phyloP scores from a whole-genome alignment of 2,113 vertebrate genomes.

The Anolis sagrei region DNA sequence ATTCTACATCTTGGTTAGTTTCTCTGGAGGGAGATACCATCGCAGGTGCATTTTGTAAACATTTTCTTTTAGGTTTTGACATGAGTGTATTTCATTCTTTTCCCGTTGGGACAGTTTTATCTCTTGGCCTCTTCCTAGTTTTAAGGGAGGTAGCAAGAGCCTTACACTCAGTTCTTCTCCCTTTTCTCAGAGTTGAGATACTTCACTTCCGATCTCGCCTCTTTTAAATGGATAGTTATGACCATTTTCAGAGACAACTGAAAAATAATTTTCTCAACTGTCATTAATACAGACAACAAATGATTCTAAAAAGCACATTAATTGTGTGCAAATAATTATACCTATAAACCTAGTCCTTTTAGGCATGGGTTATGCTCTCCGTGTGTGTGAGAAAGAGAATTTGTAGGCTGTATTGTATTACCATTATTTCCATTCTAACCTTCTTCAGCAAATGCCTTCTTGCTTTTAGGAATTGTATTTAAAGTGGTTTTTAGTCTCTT shows the following conservation, averaged over 20 bases:
- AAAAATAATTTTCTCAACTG: constrained; percentile 44
- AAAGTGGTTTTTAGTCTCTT: constrained; percentile 44
- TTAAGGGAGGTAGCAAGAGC: constrained; percentile 10
- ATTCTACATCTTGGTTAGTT: too few relatives aligned
- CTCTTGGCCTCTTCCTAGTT: too few relatives aligned
- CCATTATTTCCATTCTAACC: not conserved
- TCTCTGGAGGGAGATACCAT: too few relatives aligned
- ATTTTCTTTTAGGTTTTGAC: too few relatives aligned
- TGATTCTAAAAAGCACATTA: constrained; percentile 48
- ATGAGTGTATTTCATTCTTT: too few relatives aligned
- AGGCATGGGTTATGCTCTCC: constrained; percentile 32
- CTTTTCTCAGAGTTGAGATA: constrained; percentile 34
- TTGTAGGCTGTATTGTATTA: constrained; percentile 40
- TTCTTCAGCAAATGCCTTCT: too few relatives aligned
- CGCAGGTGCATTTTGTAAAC: too few relatives aligned
- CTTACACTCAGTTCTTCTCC: not conserved
- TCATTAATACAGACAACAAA: constrained; percentile 40
- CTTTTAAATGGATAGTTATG: constrained; percentile 51
- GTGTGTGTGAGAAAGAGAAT: not conserved
- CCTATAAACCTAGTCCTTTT: constrained; percentile 51
- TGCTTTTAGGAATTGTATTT: constrained; percentile 38
- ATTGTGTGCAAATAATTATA: constrained; percentile 59
- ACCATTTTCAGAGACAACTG: not conserved
- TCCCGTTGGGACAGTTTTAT: too few relatives aligned
- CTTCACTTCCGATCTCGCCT: constrained; percentile 35